These are phyloP conservation scores for Hyaena hyaena DNA, from an alignment of 2,113 vertebrate species.

Conservation along the genomic window DNA sequence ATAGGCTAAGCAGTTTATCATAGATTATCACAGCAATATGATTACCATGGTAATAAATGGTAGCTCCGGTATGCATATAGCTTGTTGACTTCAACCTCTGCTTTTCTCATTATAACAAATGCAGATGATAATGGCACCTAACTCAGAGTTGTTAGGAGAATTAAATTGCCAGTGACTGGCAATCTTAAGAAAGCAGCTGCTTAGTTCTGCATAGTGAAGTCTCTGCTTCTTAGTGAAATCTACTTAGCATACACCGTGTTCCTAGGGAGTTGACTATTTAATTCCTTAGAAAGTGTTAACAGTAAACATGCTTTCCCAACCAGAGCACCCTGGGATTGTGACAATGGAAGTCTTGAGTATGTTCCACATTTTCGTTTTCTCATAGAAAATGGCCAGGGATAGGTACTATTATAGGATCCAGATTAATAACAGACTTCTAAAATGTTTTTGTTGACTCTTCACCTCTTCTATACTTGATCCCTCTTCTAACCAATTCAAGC, in stretches of 20 bases:
- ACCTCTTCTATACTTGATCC: neutral
- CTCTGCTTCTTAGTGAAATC: neutral
- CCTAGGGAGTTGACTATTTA: neutral
- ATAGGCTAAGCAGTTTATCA: neutral
- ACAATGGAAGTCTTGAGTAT: neutral
- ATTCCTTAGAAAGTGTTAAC: neutral
- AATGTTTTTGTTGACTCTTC: neutral
- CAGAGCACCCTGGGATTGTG: neutral
- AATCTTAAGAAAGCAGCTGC: neutral
- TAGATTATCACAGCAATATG: neutral
- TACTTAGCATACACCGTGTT: neutral
- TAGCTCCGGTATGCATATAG: neutral
- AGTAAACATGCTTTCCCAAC: neutral
- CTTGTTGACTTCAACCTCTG: neutral
- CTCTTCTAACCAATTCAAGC: neutral
- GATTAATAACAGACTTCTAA: neutral
- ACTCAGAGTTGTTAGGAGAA: neutral
- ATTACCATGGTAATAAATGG: neutral
- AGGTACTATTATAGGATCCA: neutral
- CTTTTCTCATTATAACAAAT: neutral
- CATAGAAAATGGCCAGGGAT: neutral
- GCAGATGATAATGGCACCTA: neutral
- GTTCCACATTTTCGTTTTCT: neutral
- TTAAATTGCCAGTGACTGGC: neutral
- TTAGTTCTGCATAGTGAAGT: neutral